These are phyloP conservation scores for Sesia apiformis DNA, from an alignment of 2,888 invertebrate species.

Conservation along the genomic window DNA sequence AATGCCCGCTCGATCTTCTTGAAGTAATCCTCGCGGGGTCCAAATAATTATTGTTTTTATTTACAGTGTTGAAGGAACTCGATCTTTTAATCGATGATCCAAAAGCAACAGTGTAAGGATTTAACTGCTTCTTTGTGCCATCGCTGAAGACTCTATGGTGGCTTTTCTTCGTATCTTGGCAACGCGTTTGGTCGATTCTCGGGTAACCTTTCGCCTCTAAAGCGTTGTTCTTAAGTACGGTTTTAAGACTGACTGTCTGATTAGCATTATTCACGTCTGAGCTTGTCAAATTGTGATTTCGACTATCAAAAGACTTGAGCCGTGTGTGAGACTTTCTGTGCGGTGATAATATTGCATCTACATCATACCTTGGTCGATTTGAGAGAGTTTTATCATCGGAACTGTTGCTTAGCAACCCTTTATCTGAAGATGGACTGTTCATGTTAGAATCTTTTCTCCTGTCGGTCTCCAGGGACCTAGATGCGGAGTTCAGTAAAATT, in stretches of 20 bases:
- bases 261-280: conserved; percentile 55
- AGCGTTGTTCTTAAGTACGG: conserved; percentile 60
- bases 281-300: conserved; percentile 47
- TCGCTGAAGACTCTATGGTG: conserved; percentile 45
- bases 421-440: conserved; percentile 59
- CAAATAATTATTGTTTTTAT: conserved; percentile 56
- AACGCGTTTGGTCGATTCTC: conserved; percentile 61
- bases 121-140: conserved; percentile 23
- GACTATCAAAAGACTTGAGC: conserved; percentile 69
- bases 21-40: conserved; percentile 35
- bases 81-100: conserved; percentile 76
- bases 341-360: conserved; percentile 49
- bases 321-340: conserved; percentile 69
- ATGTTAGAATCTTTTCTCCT: conserved; percentile 47
- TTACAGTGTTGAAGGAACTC: conserved; percentile 77
- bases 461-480: conserved; percentile 57
- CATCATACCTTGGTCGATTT: conserved; percentile 49
- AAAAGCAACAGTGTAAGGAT: conserved; percentile 28
- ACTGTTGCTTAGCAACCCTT: conserved; percentile 50
- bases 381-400: conserved; percentile 66
- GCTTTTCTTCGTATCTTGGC: conserved; percentile 45
- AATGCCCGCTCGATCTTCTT: conserved; percentile 47
- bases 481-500: conserved; percentile 45
- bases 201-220: conserved; percentile 41
- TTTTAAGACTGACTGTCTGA: conserved; percentile 46